Base-by-base conservation (phyloP, 2,797 vertebrate genomes). In the Pogonophryne albipinna region DNA sequence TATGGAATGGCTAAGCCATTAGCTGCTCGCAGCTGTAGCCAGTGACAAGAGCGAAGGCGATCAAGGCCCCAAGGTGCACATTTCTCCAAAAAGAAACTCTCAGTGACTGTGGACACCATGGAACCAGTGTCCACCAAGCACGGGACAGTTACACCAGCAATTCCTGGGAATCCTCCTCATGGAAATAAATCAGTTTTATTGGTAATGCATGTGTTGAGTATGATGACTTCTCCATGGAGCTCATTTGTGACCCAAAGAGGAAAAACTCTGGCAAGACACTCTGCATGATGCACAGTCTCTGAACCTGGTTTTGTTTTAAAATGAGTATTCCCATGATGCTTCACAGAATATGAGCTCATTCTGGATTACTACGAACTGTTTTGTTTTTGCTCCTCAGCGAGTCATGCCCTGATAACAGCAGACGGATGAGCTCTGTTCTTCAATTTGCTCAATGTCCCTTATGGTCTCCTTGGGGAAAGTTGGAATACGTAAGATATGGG, bases 401-500 rank as follows among this genome's bases (percentile, higher is more conserved):
- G 65, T 50, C 76, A 76, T 71, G 70, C 63, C 71, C 76, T 72
- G 78, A 83, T 87, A 85, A 60, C 59, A 49, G 62, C 47, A 83
- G 80, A 92, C 78, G 73, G 71, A 90, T 86, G 84, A 76, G 57
- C 44, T 75, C 27, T 64, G 59, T 69, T 83, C 41, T 56, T 71
- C 47, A 27, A 57, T 56, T 74, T 85, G 78, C 88, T 44, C 75
- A 71, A 87, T 78, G 9, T 75, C 61, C 66, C 52, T 50, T 41
- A 19, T 55, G 34, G 46, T 74, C 50, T 80, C 59, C 38, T 6
- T 0, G 1, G 52, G 17, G 38, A 74, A 71, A 31, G 59, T 63
- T 71, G 55, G 8, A 67, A 56, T 66, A 60, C 27, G 66, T 46
- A 65, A 60, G 41, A 68, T 61, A 63, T 49, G 59, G n/a, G 10